A percentile compares a stretch with the other conserved stretches of the same genome.
These are phyloP conservation scores for Acanthiza pusilla DNA, from an alignment of 2,797 vertebrate species.

Conservation along the genomic window DNA sequence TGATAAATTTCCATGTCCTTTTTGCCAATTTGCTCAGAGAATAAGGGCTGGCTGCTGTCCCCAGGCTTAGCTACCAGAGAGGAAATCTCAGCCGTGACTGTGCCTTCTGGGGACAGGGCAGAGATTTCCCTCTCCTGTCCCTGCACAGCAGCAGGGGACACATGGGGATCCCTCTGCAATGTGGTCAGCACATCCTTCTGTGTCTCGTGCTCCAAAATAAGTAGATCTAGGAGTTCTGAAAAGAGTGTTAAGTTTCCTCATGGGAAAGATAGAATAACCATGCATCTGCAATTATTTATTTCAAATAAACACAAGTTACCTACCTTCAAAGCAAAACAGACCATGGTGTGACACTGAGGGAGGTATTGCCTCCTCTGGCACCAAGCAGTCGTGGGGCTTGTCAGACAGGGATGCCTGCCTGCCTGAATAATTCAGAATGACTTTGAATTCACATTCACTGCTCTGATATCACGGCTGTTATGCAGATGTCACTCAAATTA, in stretches of 20 bases:
- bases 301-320: neutral
- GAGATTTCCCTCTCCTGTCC: neutral
- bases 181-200: neutral
- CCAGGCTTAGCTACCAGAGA: neutral
- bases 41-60: neutral
- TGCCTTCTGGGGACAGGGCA: neutral
- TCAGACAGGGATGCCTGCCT: neutral
- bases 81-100: neutral
- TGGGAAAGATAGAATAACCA: neutral
- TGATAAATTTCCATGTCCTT: neutral
- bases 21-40: neutral
- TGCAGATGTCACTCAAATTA: neutral
- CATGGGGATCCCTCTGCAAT: neutral
- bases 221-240: neutral
- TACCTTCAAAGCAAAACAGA: neutral
- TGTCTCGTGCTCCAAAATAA: neutral
- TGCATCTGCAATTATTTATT: neutral
- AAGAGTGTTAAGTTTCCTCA: neutral
- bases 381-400: fast-evolving
- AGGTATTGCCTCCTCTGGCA: neutral
- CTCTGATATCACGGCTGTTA: neutral
- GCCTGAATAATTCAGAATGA: neutral
- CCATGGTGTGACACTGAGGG: neutral
- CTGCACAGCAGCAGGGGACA: neutral
- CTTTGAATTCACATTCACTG: neutral